These are phyloP conservation scores for Abrostola tripartita DNA, from an alignment of 2,888 invertebrate species.

Conservation along the genomic window DNA sequence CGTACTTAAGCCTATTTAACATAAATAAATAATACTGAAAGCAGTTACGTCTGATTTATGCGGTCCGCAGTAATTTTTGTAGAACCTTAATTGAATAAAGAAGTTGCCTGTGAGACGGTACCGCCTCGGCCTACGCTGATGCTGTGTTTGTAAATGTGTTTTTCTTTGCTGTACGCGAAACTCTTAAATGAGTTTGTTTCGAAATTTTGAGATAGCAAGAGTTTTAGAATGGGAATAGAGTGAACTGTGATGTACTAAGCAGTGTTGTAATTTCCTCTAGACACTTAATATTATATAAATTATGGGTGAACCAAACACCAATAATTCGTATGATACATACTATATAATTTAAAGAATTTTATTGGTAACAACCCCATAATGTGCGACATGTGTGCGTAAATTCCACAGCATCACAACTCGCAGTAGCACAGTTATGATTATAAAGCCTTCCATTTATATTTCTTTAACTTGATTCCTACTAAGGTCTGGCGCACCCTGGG, in stretches of 20 bases:
- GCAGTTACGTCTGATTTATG: slow-evolving; percentile 79
- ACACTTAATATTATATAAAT: no score
- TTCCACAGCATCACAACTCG: no score
- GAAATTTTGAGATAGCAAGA: not conserved
- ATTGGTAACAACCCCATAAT: no score
- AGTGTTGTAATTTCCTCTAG: no score
- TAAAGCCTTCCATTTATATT: no score
- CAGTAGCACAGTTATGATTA: no score
- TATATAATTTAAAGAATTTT: no score
- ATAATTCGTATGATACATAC: no score
- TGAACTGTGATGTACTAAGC: not conserved
- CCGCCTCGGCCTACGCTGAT: slow-evolving; percentile 8
- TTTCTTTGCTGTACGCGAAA: not conserved
- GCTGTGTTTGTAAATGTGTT: slow-evolving; percentile 1
- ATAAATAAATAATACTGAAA: slow-evolving; percentile 79
- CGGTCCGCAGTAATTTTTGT: slow-evolving; percentile 75
- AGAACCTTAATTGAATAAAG: slow-evolving; percentile 78
- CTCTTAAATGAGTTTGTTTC: slow-evolving; percentile 1
- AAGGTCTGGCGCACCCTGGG: no score
- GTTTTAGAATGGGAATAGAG: not conserved
- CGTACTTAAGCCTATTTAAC: slow-evolving; percentile 76
- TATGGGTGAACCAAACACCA: no score
- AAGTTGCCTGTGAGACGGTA: slow-evolving; percentile 59
- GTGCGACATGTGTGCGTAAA: no score
- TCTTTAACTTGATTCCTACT: no score